phyloP scores from a whole-genome alignment of 2,113 vertebrate species.

The Platichthys stellatus region DNA sequence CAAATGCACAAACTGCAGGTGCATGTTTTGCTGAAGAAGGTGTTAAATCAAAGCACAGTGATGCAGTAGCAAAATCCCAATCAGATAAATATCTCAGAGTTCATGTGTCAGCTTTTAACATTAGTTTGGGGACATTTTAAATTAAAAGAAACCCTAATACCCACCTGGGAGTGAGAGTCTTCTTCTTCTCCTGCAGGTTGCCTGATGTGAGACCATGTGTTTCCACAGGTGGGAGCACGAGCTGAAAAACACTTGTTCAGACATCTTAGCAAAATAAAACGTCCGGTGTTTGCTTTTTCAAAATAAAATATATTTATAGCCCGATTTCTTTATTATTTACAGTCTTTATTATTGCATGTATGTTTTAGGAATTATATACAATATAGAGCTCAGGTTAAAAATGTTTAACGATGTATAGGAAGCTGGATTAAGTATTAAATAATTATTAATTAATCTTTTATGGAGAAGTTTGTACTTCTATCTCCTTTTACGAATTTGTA shows the following conservation, averaged over 20 bases:
- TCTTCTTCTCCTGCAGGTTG: conserved; percentile 9
- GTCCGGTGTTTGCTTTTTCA: conserved; percentile 42
- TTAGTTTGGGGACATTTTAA: not conserved
- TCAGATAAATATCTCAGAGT: not conserved
- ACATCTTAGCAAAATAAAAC: conserved; percentile 40
- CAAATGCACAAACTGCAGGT: not conserved
- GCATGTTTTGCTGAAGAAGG: not conserved
- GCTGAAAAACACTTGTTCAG: not conserved
- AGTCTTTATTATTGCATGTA: too few relatives aligned
- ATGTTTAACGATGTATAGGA: too few relatives aligned
- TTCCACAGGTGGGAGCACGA: conserved; percentile 17
- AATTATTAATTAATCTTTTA: too few relatives aligned
- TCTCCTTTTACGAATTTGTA: too few relatives aligned
- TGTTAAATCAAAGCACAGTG: not conserved
- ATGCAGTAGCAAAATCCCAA: not conserved
- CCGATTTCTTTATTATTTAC: too few relatives aligned
- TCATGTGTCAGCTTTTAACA: not conserved
- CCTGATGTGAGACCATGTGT: conserved; percentile 3
- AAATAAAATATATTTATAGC: conserved; percentile 31
- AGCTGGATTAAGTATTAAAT: too few relatives aligned
- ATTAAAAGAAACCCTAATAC: not conserved
- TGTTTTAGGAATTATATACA: too few relatives aligned
- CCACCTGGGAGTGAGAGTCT: conserved; percentile 52
- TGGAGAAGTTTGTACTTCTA: too few relatives aligned
- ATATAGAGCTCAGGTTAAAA: too few relatives aligned